Evolutionary conservation across 2,888 invertebrate genomes (phyloP).

Genomic region (Eudemis profundana): DNA sequence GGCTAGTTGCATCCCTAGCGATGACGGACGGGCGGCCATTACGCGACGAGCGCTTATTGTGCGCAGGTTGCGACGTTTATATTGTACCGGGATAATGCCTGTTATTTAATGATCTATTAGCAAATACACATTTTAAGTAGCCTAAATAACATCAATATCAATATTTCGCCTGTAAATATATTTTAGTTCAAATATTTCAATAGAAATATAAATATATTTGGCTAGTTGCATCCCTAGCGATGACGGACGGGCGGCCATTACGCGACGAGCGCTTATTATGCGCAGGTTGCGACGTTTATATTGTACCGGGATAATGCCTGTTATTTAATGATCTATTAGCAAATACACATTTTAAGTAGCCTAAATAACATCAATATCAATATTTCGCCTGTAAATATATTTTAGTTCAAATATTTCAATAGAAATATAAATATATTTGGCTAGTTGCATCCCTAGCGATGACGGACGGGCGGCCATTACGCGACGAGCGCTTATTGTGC

Average conservation of each 20-base stretch:
- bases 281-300: slow-evolving; percentile 70
- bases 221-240: slow-evolving; percentile 50
- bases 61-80: slow-evolving; percentile 68
- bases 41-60: slow-evolving; percentile 70
- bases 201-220: too few species aligned
- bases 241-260: slow-evolving; percentile 74
- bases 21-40: slow-evolving; percentile 73
- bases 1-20: slow-evolving; percentile 47
- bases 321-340: too few species aligned
- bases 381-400: too few species aligned
- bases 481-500: slow-evolving; percentile 67
- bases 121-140: too few species aligned
- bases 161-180: too few species aligned
- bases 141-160: too few species aligned
- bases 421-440: slow-evolving; percentile 3
- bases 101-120: too few species aligned
- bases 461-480: slow-evolving; percentile 73
- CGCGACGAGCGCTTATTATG: slow-evolving; percentile 69
- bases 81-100: slow-evolving; percentile 72
- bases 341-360: too few species aligned
- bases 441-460: slow-evolving; percentile 51
- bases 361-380: too few species aligned
- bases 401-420: too few species aligned
- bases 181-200: too few species aligned
- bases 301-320: slow-evolving; percentile 71